phyloP scores from a whole-genome alignment of 2,888 invertebrate species.

The Podabrus alpinus region DNA sequence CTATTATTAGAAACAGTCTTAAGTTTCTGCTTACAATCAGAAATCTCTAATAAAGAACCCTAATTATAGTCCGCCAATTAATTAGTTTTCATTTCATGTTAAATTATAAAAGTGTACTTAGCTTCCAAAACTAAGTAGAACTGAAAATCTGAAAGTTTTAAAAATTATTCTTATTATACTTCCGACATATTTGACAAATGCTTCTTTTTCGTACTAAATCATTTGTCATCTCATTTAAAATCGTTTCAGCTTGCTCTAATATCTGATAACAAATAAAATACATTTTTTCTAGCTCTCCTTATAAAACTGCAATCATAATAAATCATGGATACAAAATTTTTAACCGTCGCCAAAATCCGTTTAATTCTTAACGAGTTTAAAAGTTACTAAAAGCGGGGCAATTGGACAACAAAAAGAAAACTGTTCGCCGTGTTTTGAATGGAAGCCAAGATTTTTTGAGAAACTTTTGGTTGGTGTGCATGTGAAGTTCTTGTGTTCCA shows the following conservation, averaged over 20 bases:
- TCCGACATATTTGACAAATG: neutral
- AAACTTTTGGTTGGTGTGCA: neutral
- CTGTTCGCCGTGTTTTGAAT: neutral
- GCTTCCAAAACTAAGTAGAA: neutral
- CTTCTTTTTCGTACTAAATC: neutral
- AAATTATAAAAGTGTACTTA: neutral
- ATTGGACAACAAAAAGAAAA: neutral
- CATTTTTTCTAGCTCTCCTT: neutral
- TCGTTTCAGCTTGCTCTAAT: neutral
- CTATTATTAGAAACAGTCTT: too few species aligned
- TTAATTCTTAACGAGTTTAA: neutral
- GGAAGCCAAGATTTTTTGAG: neutral
- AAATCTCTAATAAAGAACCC: too few species aligned
- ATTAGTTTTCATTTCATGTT: neutral
- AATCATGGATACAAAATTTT: neutral
- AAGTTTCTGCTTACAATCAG: too few species aligned
- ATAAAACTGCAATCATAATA: neutral
- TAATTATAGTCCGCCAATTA: too few species aligned
- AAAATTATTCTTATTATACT: neutral
- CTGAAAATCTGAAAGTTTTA: neutral
- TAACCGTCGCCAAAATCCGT: neutral
- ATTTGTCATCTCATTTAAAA: neutral
- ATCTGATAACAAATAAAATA: neutral
- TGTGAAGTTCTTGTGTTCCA: neutral
- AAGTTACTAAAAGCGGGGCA: neutral